Conservation (phyloP, 2,797 vertebrate genomes). For the Pseudochromis fuscus region DNA sequence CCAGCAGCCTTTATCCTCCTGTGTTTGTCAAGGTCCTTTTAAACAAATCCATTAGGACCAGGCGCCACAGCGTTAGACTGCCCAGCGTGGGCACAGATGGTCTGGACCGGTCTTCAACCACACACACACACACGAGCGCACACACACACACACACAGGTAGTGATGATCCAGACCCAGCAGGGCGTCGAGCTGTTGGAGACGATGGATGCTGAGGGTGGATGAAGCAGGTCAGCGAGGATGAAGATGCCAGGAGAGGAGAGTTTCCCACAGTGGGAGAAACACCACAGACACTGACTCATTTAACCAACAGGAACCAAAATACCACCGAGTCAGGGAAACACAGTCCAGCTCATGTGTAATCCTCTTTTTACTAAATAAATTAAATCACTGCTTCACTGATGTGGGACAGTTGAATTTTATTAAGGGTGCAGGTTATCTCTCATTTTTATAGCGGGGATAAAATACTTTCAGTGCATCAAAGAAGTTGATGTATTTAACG, state of each 20-base stretch:
- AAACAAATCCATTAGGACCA: slow-evolving; percentile 77
- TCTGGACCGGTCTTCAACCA: slow-evolving; percentile 35
- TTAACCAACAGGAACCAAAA: slow-evolving; percentile 46
- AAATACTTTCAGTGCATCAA: not conserved
- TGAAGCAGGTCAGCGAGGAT: slow-evolving; percentile 21
- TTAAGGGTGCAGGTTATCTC: not conserved
- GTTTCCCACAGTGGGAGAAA: slow-evolving; percentile 40
- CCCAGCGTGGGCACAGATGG: slow-evolving; percentile 66
- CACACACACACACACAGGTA: slow-evolving; percentile 54
- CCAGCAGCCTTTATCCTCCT: slow-evolving; percentile 65
- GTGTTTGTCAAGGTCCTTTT: slow-evolving; percentile 79
- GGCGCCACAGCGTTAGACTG: slow-evolving; percentile 62
- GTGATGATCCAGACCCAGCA: slow-evolving; percentile 61
- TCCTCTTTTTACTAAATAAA: slow-evolving; percentile 7
- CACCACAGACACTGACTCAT: slow-evolving; percentile 37
- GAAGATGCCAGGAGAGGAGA: slow-evolving; percentile 44
- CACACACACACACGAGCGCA: slow-evolving; percentile 1
- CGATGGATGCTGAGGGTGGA: slow-evolving; percentile 33
- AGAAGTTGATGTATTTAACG: not conserved
- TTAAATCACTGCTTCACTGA: not conserved
- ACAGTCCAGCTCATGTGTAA: not conserved
- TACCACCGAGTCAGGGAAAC: slow-evolving; percentile 38
- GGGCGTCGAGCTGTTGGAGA: slow-evolving; percentile 52
- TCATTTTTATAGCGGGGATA: not conserved
- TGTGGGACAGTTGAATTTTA: not conserved